A percentile compares a stretch with the other conserved stretches of the same genome.
Conservation (phyloP, 2,113 vertebrate genomes). For the Gulo gulo region DNA sequence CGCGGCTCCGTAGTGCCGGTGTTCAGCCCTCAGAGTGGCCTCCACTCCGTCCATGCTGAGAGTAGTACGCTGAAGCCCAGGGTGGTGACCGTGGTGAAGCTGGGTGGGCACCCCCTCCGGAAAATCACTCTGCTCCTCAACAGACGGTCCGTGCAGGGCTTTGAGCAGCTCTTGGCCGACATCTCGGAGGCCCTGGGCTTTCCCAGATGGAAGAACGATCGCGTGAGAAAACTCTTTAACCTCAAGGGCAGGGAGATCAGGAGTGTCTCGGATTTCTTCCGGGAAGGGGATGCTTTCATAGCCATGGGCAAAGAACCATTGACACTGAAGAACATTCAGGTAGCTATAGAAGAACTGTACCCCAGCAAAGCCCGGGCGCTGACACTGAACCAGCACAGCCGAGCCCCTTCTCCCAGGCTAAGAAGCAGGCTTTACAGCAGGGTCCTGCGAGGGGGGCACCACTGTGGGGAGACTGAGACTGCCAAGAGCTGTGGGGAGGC, state of each 20-base stretch:
- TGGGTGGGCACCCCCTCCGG: slow-evolving; percentile 82
- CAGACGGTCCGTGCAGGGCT: slow-evolving; percentile 92
- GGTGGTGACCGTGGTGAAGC: slow-evolving; percentile 92
- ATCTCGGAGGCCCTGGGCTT: slow-evolving; percentile 95
- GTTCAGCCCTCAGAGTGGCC: slow-evolving; percentile 73
- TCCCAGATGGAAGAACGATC: slow-evolving; percentile 92
- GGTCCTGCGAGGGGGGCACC: slow-evolving; percentile 85
- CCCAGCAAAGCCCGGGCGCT: slow-evolving; percentile 85
- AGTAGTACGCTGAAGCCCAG: slow-evolving; percentile 90
- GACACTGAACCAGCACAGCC: slow-evolving; percentile 80
- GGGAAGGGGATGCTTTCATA: slow-evolving; percentile 92
- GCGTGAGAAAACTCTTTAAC: slow-evolving; percentile 92
- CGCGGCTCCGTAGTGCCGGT: slow-evolving; percentile 54
- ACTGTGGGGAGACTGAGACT: slow-evolving; percentile 73
- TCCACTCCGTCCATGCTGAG: slow-evolving; percentile 87
- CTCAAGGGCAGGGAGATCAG: slow-evolving; percentile 87
- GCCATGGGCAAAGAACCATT: slow-evolving; percentile 90
- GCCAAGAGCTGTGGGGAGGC: slow-evolving; percentile 43
- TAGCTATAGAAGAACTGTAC: slow-evolving; percentile 91
- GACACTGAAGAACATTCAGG: slow-evolving; percentile 87
- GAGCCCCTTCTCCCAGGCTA: slow-evolving; percentile 86
- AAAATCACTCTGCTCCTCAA: slow-evolving; percentile 94
- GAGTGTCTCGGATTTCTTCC: slow-evolving; percentile 93
- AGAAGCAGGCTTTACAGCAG: slow-evolving; percentile 80
- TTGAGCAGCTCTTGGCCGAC: slow-evolving; percentile 92